Base-by-base conservation (phyloP, 2,888 invertebrate species). In the Trichopoda pennipes region DNA sequence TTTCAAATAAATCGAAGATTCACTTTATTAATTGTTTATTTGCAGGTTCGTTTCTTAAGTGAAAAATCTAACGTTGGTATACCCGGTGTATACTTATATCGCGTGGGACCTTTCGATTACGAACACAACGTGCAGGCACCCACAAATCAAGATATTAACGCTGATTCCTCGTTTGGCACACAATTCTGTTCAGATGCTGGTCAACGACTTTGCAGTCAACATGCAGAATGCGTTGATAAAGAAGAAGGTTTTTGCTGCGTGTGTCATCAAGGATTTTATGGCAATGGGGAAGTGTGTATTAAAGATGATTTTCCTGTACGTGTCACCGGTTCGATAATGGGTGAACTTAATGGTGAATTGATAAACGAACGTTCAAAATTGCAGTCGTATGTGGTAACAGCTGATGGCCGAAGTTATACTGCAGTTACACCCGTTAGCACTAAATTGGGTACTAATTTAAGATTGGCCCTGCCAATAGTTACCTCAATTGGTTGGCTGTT, bases 401-500 rank as follows among this genome's bases (percentile, higher is more conserved):
- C 93, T 21, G 97, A 98, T 87, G 97, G 96, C 0, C 93, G 97
- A 85, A 94, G 96, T 1, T 99, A 98, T 90, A 97, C 97, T 0
- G 98, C 98, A 0, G 92, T 99, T 49, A 97, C 97, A 17, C 94
- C 95, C 81, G 93, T 98, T 7, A 95, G 95, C 0, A 92, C 93
- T 6, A 92, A 93, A 17, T 92, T 98, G 42, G 98, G 97, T 3
- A 93, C 93, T 58, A 95, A 96, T 87, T 92, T 98, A 86, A 96
- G 97, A 90, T 93, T 96, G n/a, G 92, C 98, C 1, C 94, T 95
- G 86, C 94, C 96, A 6, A 92, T 99, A 32, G 97, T 97, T 0
- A 95, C 95, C 21, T 85, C 96, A 0, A 94, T 99, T 74, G 98
- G 97, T 10, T 99, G 98, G 97, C 92, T 99, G 1, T 99, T 99